phyloP scores from a whole-genome alignment of 2,797 vertebrate species.

The Falco novaeseelandiae region DNA sequence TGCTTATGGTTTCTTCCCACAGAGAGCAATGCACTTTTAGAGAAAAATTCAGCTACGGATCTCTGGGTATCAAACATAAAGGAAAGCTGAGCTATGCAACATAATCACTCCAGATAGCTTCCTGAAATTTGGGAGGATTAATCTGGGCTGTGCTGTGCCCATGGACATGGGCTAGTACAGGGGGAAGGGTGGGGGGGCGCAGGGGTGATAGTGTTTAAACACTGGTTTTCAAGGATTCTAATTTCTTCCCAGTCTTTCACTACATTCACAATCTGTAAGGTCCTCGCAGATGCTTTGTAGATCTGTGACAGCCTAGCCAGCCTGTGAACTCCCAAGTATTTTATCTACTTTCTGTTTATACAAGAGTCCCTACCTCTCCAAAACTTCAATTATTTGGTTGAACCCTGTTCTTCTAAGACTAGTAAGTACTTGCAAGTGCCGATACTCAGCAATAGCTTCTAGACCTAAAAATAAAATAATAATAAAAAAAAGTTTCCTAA shows the following conservation, averaged over 20 bases:
- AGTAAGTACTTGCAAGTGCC: background rate
- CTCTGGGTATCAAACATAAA: background rate
- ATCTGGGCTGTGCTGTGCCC: background rate
- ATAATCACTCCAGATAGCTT: background rate
- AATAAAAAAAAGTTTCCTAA: background rate
- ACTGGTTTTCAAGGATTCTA: background rate
- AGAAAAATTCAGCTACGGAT: background rate
- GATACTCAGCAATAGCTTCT: background rate
- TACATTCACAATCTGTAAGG: background rate
- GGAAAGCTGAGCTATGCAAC: background rate
- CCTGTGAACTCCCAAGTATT: background rate
- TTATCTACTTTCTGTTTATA: background rate
- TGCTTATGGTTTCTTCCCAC: background rate
- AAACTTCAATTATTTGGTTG: background rate
- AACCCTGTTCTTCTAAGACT: background rate
- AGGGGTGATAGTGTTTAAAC: background rate
- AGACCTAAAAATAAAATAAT: background rate
- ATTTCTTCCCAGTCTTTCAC: background rate
- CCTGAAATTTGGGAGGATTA: background rate
- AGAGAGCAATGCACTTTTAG: background rate
- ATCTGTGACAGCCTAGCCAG: background rate
- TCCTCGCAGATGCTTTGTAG: background rate
- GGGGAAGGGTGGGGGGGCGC: too few species aligned
- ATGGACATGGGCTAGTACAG: background rate
- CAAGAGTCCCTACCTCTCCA: accelerated